Evolutionary conservation across 2,797 vertebrate genomes (phyloP), one percentile per base, ranked within the genome.

Genomic region (Poecilia wingei): DNA sequence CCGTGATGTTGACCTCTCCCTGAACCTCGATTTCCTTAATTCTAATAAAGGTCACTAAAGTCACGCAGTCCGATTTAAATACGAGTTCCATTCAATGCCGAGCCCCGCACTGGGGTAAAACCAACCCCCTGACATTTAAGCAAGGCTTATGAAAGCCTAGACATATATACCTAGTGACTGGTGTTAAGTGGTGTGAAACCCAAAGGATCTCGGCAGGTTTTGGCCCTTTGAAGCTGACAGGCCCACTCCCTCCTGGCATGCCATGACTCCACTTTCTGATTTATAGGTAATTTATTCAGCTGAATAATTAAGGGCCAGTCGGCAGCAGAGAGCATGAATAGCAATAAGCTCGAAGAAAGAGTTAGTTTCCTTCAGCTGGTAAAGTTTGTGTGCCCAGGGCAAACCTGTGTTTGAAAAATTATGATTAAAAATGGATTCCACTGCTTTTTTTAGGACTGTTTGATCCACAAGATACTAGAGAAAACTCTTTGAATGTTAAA

Each of bases 231-330:
- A 95, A 93, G 94, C 93, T 93, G 92, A 91, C 93, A 93, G 91
- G 85, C 90, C 88, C 47, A 77, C 89, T 93, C 93, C 91, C 93
- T 92, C 82, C 90, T 91, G 94, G 91, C 92, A 91, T n/a, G 76
- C 88, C 85, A 77, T 90, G 90, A 92, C 91, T 94, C 91, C 87
- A 85, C 88, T 93, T 84, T 92, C 88, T 89, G 92, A 91, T 90
- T 93, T 93, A 90, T 92, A 91, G 91, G 90, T 95, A 94, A 95
- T 95, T 94, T 94, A 95, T 95, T 91, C 93, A 85, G 80, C 79
- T 93, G 94, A 92, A 94, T 95, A 95, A 95, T 93, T 93, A 94
- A 92, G 92, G 89, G 77, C 82, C 83, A 85, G 91, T 92, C 84
- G 31, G 87, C 81, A 86, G 88, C 86, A 90, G 91, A 85, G 87